Evolutionary conservation across 2,888 invertebrate genomes (phyloP).

Genomic region (Carcina quercana): DNA sequence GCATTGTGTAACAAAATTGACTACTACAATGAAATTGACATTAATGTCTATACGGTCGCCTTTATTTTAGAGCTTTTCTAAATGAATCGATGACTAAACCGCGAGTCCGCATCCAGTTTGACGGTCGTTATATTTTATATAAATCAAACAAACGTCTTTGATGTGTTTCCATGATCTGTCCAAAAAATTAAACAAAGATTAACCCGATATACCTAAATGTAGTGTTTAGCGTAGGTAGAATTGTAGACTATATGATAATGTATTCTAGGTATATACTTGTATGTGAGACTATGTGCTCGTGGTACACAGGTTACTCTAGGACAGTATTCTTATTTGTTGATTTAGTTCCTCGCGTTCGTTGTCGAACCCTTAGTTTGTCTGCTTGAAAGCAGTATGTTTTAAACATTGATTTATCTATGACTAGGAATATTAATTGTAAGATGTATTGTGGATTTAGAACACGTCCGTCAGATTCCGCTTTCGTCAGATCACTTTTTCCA

Average conservation of each 20-base stretch:
- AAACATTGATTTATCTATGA: constrained; percentile 23
- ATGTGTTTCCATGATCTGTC: constrained; percentile 66
- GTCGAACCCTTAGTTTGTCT: constrained; percentile 20
- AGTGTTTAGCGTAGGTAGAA: constrained; percentile 30
- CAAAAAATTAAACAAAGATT: constrained; percentile 39
- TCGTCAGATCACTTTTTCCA: too few species aligned
- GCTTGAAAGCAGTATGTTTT: constrained; percentile 26
- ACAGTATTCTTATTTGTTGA: constrained; percentile 26
- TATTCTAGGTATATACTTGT: constrained; percentile 19
- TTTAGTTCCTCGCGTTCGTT: constrained; percentile 41
- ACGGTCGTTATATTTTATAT: too few species aligned
- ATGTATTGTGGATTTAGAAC: too few species aligned
- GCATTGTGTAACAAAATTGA: too few species aligned
- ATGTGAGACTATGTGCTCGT: constrained; percentile 9
- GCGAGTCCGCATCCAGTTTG: too few species aligned
- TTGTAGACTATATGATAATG: constrained; percentile 24
- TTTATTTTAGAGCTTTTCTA: too few species aligned
- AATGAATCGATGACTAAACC: too few species aligned
- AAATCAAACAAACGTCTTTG: too few species aligned
- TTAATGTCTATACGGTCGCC: too few species aligned
- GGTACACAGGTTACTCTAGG: constrained; percentile 22
- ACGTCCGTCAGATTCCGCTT: too few species aligned
- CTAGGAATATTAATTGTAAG: background rate
- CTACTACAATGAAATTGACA: too few species aligned
- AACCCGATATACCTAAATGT: constrained; percentile 28